Base-by-base conservation (phyloP, 2,888 invertebrate genomes). In the Acholoe squamosa region DNA sequence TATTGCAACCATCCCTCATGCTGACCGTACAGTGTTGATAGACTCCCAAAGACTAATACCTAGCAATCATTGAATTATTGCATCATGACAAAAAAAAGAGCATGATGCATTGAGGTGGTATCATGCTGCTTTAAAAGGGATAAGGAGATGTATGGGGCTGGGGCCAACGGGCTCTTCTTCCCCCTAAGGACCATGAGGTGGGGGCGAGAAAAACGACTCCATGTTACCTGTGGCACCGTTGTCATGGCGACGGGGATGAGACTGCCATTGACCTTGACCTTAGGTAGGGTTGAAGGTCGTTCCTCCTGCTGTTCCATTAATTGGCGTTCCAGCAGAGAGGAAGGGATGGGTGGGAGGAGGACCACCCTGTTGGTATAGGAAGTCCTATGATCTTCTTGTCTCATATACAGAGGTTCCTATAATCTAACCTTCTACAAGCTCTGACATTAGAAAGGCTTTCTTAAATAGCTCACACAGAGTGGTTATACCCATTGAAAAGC, bases 211-310 rank as follows among this genome's bases (percentile, higher is more conserved):
- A 71, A 71, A 71, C 71, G 71, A 71, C 71, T 5, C 25, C 28
- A 25, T 25, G 71, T 71, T 71, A 71, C 71, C 71, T 71, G 71
- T 71, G 71, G 71, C 71, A 25, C 71, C 71, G 71, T 71, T 71
- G 71, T 71, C 71, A 71, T 28, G 71, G 31, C 31, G 28, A 71
- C 71, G 28, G 25, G 71, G 0, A 71, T 71, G 71, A 71, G 28
- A 71, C 71, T 28, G 71, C 71, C 71, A 28, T 71, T 71, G 71
- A 28, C 71, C 71, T 28, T 71, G 71, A 71, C 71, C 71, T 71
- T 71, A 3, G 28, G 28, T 28, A 25, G 28, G 71, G 71, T 71
- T 71, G 71, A 71, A 71, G 71, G 71, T 28, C 71, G 71, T 71
- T 71, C 71, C 71, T 71, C 28, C 71, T 25, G 28, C 71, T 71